Conservation (phyloP, 2,888 invertebrate species). For the Tinea semifulvella region DNA sequence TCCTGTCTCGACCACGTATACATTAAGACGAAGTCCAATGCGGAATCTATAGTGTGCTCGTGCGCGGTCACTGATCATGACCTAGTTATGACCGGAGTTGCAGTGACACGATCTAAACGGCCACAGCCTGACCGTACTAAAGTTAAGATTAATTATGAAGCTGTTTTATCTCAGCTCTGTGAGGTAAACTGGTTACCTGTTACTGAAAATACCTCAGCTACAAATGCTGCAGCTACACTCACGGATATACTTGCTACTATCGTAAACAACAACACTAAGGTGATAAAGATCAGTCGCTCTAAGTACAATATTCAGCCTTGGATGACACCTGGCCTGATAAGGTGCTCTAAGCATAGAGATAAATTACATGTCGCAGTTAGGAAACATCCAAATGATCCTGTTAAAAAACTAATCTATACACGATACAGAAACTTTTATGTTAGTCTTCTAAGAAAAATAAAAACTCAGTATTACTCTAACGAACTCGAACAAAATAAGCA, state of each 20-base stretch:
- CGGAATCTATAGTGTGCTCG: conserved; percentile 15
- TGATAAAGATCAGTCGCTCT: conserved; percentile 9
- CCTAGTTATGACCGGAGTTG: conserved; percentile 9
- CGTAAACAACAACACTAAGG: conserved; percentile 13
- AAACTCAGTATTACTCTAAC: neutral
- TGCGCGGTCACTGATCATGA: conserved; percentile 15
- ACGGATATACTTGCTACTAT: neutral
- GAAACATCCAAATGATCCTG: conserved; percentile 12
- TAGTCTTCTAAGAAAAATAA: neutral
- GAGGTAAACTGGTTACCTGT: conserved; percentile 1
- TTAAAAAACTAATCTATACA: neutral
- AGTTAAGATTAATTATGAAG: neutral
- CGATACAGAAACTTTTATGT: conserved; percentile 10
- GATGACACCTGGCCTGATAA: conserved; percentile 18
- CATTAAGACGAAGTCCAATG: conserved; percentile 4
- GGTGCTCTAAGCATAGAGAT: conserved; percentile 17
- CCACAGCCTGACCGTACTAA: neutral
- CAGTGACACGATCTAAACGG: neutral
- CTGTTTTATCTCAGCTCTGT: neutral
- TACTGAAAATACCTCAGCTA: neutral
- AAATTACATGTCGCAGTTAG: conserved; percentile 13
- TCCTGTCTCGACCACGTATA: conserved; percentile 19
- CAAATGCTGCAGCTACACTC: neutral
- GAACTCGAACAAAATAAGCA: neutral
- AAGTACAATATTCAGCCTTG: conserved; percentile 17